Base-by-base conservation (phyloP, 1,140 invertebrate species). In the Drosophila malerkotliana region DNA sequence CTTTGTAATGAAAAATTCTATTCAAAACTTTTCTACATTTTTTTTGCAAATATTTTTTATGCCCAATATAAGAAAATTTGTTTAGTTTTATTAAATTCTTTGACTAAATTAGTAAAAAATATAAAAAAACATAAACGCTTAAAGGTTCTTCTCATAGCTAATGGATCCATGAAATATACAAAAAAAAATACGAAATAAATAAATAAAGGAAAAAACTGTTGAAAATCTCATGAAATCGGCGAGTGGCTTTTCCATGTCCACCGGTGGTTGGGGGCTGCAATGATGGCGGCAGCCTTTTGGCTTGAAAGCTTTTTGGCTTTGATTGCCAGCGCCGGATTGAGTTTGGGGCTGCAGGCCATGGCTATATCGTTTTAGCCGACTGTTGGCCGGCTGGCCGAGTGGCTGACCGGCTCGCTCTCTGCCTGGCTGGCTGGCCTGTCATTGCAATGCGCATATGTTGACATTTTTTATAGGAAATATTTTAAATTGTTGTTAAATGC, bases 371-470 rank as follows among this genome's bases (percentile, higher is more conserved):
- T 54, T 71, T 55, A 58, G 73, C 44, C 41, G 44, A 62, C 14
- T 41, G 15, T 30, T 66, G 60, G 55, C 55, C 67, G 56, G 45
- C 49, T 54, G 39, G 32, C 41, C 32, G 44, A 45, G 21, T 54
- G 69, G 66, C 37, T 48, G n/a, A n/a, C n/a, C n/a, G n/a, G n/a
- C n/a, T n/a, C n/a, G n/a, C n/a, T n/a, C n/a, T n/a, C n/a, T n/a
- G n/a, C n/a, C n/a, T n/a, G 34, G 49, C 68, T 18, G 41, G 47
- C 54, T 73, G 60, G 44, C 53, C 77, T 84, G 77, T 85, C 81
- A 85, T 69, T 73, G 77, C 81, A 80, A 64, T 74, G 81, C 73
- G 77, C 81, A 84, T 85, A 85, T 85, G 81, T 85, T 84, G 81
- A 84, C 81, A 80, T 80, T 83, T 80, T 77, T 81, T 62, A 58